phyloP scores from a whole-genome alignment of 2,888 invertebrate genomes.

The Frankliniella intonsa region DNA sequence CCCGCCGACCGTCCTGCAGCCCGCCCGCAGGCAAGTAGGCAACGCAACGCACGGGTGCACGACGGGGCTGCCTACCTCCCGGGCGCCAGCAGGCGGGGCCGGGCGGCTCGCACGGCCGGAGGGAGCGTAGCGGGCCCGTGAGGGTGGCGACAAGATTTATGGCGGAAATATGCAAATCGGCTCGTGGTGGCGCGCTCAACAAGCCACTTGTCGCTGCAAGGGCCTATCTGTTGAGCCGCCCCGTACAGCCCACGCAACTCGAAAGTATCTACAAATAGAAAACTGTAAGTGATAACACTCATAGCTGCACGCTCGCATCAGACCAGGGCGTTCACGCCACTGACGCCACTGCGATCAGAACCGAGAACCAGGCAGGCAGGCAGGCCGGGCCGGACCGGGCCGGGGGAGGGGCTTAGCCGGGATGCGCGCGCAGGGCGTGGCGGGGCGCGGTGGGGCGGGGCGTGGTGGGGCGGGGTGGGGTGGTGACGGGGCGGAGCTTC shows the following conservation, averaged over 20 bases:
- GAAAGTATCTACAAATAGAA: too few species aligned
- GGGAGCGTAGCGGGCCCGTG: not conserved
- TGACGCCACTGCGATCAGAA: not conserved
- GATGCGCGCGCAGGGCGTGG: not conserved
- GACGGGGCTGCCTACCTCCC: not conserved
- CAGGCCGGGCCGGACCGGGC: not conserved
- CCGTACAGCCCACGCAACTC: too few species aligned
- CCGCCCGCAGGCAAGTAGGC: not conserved
- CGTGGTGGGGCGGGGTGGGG: not conserved
- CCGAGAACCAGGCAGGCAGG: not conserved
- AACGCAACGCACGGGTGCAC: not conserved
- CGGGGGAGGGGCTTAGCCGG: not conserved
- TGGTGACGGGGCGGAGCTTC: not conserved
- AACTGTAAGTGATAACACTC: not conserved
- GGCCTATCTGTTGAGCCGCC: too few species aligned
- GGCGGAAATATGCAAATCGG: constrained; percentile 28
- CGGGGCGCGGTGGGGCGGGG: not conserved
- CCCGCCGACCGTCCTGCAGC: not conserved
- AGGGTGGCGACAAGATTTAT: constrained; percentile 30
- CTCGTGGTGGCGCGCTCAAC: not conserved
- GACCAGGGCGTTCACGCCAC: too few species aligned
- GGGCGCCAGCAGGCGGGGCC: not conserved
- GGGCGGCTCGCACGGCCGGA: not conserved
- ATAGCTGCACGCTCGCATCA: too few species aligned
- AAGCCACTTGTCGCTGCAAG: not conserved